Conservation (phyloP, 2,888 invertebrate species). For the Thymelicus acteon region DNA sequence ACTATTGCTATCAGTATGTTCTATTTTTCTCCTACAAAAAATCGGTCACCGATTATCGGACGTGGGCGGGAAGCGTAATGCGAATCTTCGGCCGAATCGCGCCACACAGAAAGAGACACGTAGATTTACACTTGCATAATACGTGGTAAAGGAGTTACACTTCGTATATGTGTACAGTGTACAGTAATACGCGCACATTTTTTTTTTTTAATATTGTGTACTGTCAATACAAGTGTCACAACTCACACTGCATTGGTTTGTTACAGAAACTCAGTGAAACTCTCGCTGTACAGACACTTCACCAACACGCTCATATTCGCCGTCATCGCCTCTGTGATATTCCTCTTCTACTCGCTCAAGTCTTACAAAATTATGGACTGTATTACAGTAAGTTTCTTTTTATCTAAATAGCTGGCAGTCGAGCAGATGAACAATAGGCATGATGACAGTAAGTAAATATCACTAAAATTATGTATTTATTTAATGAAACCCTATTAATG, state of each 20-base stretch:
- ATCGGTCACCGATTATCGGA: too few species aligned
- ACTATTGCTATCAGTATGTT: too few species aligned
- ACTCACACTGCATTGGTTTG: slow-evolving; percentile 42
- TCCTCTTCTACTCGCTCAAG: slow-evolving; percentile 96
- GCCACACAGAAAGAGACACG: too few species aligned
- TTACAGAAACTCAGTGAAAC: slow-evolving; percentile 94
- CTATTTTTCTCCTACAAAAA: too few species aligned
- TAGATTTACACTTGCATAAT: too few species aligned
- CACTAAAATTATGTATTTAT: too few species aligned
- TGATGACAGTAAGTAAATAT: too few species aligned
- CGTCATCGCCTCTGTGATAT: slow-evolving; percentile 94
- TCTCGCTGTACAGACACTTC: slow-evolving; percentile 95
- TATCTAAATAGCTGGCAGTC: not conserved
- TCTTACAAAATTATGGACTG: slow-evolving; percentile 91
- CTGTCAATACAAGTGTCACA: not conserved
- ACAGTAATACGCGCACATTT: not conserved
- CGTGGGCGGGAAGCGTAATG: too few species aligned
- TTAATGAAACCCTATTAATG: too few species aligned
- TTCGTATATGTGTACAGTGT: too few species aligned
- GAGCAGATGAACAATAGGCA: not conserved
- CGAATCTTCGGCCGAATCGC: too few species aligned
- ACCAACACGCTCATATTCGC: slow-evolving; percentile 97
- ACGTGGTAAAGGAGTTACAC: too few species aligned
- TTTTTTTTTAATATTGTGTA: not conserved
- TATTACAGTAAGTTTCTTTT: slow-evolving; percentile 86